Percentiles rank a stretch among this genome's conserved stretches.
Conservation (phyloP, 2,113 vertebrate genomes). For the Odocoileus virginianus region DNA sequence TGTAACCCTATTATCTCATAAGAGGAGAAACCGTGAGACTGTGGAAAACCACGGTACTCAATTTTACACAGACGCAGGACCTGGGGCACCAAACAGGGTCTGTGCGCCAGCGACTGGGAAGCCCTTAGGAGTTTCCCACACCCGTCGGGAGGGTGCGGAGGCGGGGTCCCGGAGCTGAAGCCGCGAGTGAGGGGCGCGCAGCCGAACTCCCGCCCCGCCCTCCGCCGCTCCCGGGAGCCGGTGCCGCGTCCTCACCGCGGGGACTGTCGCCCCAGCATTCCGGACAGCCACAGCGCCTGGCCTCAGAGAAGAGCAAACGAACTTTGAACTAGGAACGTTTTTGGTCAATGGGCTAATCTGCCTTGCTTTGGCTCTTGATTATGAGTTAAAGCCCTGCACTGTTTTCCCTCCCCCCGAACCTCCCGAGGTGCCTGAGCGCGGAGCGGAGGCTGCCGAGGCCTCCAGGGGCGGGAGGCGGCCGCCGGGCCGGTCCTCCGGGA, state of each 20-base stretch:
- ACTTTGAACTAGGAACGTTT: background rate
- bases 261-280: background rate
- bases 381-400: background rate
- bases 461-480: background rate
- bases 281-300: background rate
- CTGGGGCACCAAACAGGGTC: background rate
- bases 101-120: fast-evolving
- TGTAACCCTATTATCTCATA: background rate
- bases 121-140: fast-evolving
- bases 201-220: background rate
- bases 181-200: background rate
- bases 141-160: fast-evolving
- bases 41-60: background rate
- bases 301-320: background rate
- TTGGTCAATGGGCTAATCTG: background rate
- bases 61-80: fast-evolving
- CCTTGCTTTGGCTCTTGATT: background rate
- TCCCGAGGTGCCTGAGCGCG: background rate
- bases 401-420: background rate
- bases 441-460: too few relatives aligned
- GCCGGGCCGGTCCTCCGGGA: fast-evolving
- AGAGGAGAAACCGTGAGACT: background rate
- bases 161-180: fast-evolving
- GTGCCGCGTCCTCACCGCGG: fast-evolving
- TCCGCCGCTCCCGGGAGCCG: fast-evolving